These are phyloP conservation scores for Podabrus alpinus DNA, from an alignment of 2,888 invertebrate genomes.

Conservation along the genomic window DNA sequence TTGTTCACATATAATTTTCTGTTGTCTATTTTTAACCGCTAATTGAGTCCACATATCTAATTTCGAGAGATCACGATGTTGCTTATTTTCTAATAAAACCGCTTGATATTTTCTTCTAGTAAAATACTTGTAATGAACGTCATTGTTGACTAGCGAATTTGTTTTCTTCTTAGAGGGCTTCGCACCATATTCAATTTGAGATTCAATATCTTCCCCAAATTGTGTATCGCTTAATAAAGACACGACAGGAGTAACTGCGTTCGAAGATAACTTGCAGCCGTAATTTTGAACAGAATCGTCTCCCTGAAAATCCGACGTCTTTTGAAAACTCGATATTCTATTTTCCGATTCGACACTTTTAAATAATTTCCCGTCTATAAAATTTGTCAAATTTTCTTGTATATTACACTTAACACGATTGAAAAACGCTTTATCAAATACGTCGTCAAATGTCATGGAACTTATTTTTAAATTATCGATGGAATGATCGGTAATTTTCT, in stretches of 20 bases:
- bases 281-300: slow-evolving; percentile 49
- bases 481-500: slow-evolving; percentile 56
- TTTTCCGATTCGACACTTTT: slow-evolving; percentile 58
- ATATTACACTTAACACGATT: slow-evolving; percentile 83
- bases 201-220: slow-evolving; percentile 62
- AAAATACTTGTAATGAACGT: slow-evolving; percentile 65
- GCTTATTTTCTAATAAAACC: slow-evolving; percentile 60
- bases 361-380: slow-evolving; percentile 78
- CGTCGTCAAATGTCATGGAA: slow-evolving; percentile 64
- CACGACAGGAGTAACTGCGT: slow-evolving; percentile 69
- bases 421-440: slow-evolving; percentile 81
- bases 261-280: slow-evolving; percentile 61
- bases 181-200: slow-evolving; percentile 60
- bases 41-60: slow-evolving; percentile 85
- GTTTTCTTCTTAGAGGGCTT: slow-evolving; percentile 54
- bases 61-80: slow-evolving; percentile 73
- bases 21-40: slow-evolving; percentile 64
- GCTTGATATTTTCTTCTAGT: slow-evolving; percentile 60
- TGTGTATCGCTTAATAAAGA: slow-evolving; percentile 60
- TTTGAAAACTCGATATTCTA: slow-evolving; percentile 59
- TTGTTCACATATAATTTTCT: slow-evolving; percentile 49
- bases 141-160: slow-evolving; percentile 49
- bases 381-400: slow-evolving; percentile 79
- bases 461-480: slow-evolving; percentile 58
- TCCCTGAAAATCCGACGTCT: slow-evolving; percentile 58